Evolutionary conservation across 2,113 vertebrate genomes (phyloP).

Genomic region (Myrmophylax atrothorax): DNA sequence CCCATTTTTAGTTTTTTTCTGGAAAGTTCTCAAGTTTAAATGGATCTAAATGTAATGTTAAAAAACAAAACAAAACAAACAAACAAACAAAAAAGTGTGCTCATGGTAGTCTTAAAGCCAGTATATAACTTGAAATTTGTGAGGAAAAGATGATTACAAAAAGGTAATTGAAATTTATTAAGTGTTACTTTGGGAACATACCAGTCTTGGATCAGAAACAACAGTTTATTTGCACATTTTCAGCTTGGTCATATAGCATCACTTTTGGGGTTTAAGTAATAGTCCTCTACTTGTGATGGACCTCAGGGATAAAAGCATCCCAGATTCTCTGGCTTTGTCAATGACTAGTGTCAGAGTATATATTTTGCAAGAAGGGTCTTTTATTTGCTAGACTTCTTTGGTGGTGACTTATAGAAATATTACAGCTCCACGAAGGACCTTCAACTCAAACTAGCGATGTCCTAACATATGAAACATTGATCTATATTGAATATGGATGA

Average conservation of each 20-base stretch:
- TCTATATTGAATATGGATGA: not conserved
- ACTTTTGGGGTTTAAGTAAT: not conserved
- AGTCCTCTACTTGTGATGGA: not conserved
- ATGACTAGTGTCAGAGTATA: not conserved
- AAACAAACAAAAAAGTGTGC: not conserved
- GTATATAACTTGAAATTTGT: not conserved
- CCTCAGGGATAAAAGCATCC: not conserved
- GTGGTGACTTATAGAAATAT: not conserved
- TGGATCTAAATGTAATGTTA: not conserved
- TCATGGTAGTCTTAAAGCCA: not conserved
- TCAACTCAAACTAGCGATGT: not conserved
- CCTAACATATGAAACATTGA: not conserved
- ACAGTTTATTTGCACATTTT: not conserved
- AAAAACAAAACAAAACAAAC: not conserved
- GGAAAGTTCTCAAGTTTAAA: not conserved
- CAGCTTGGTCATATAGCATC: not conserved
- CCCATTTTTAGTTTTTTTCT: not conserved
- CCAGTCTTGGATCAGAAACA: not conserved
- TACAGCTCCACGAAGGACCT: not conserved
- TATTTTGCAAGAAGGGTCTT: not conserved
- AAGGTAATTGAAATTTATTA: not conserved
- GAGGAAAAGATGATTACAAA: not conserved
- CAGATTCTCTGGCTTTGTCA: not conserved
- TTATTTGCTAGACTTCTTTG: not conserved
- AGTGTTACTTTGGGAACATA: not conserved